Conservation (phyloP, 2,113 vertebrate species). For the Xyliphius kryptos region DNA sequence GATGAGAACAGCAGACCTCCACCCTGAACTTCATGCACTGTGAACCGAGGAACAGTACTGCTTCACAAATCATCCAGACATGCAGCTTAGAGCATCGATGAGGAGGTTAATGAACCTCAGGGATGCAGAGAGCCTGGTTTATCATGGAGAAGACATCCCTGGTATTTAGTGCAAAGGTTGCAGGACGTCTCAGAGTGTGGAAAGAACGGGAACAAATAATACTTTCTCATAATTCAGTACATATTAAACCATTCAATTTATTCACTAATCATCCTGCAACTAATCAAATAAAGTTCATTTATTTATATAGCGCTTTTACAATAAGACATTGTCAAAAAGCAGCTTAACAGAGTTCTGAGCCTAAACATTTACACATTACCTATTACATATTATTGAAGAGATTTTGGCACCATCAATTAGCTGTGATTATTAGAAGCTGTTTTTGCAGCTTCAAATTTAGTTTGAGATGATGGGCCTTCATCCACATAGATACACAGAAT, state of each 20-base stretch:
- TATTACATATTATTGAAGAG: too few relatives aligned
- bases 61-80: not conserved
- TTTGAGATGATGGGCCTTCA: too few relatives aligned
- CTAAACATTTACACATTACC: too few relatives aligned
- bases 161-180: constrained; percentile 3
- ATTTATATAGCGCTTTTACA: too few relatives aligned
- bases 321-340: too few relatives aligned
- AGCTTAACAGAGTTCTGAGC: too few relatives aligned
- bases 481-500: too few relatives aligned
- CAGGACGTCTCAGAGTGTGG: not conserved
- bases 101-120: not conserved
- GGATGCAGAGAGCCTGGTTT: not conserved
- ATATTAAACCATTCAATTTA: not conserved
- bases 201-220: not conserved
- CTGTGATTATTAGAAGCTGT: too few relatives aligned
- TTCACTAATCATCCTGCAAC: too few relatives aligned
- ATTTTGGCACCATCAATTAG: too few relatives aligned
- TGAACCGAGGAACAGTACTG: not conserved
- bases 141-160: constrained; percentile 1
- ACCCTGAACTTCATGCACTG: not conserved
- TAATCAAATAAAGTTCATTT: too few relatives aligned
- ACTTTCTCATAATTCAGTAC: not conserved
- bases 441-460: too few relatives aligned
- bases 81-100: not conserved
- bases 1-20: not conserved